These are phyloP conservation scores for Ctenodactylus gundi DNA, from an alignment of 2,113 vertebrate species.

Conservation along the genomic window DNA sequence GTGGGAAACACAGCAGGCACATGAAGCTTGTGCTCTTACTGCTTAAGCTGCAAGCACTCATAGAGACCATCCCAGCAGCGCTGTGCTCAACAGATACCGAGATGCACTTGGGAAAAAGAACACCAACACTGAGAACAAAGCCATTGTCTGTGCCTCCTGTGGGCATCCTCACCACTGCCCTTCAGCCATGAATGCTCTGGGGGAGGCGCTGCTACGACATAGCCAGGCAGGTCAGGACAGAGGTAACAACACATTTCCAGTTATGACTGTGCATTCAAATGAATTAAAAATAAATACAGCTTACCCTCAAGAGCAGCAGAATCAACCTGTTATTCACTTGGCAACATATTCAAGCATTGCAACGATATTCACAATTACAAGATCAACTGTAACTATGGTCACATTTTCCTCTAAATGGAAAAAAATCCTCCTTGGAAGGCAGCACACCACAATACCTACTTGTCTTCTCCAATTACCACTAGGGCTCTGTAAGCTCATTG, in stretches of 20 bases:
- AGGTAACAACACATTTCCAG: neutral
- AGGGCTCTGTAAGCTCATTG: constrained; percentile 16
- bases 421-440: neutral
- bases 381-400: neutral
- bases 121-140: neutral
- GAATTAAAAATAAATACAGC: constrained; percentile 13
- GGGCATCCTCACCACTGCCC: neutral
- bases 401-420: neutral
- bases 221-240: neutral
- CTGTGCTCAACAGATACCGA: neutral
- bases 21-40: neutral
- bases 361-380: neutral
- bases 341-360: neutral
- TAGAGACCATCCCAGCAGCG: neutral
- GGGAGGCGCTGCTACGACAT: neutral
- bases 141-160: neutral
- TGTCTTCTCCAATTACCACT: neutral
- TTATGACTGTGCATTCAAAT: neutral
- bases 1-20: neutral
- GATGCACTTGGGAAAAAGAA: constrained; percentile 2
- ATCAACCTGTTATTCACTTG: neutral
- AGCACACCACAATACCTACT: neutral
- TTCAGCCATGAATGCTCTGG: neutral
- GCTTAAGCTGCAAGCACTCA: neutral
- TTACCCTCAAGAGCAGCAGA: neutral